Conservation (phyloP, 2,888 invertebrate genomes). For the Scaptomyza flava region DNA sequence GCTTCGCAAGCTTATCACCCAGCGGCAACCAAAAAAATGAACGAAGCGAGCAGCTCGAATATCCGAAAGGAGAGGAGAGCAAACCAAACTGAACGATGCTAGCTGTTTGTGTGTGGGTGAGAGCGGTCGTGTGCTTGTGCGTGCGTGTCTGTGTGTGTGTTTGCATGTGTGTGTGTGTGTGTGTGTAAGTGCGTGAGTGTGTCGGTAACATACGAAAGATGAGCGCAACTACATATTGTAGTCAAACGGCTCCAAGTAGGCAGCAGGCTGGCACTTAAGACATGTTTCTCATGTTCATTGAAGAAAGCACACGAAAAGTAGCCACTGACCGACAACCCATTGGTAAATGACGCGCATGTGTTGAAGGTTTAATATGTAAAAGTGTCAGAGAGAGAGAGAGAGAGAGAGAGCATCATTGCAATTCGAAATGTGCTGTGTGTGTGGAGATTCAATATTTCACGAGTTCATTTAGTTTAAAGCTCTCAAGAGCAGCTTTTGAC, state of each 20-base stretch:
- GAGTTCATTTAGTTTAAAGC: neutral
- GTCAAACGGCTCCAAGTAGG: slow-evolving; percentile 43
- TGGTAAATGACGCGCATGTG: slow-evolving; percentile 61
- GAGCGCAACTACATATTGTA: slow-evolving; percentile 55
- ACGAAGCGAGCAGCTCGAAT: slow-evolving; percentile 18
- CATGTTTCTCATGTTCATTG: slow-evolving; percentile 54
- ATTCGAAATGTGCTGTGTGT: neutral
- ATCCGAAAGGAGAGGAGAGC: slow-evolving; percentile 30
- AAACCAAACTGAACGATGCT: slow-evolving; percentile 29
- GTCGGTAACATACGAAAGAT: slow-evolving; percentile 31
- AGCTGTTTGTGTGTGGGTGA: neutral
- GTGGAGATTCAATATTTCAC: neutral
- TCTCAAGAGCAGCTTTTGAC: neutral
- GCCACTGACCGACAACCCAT: slow-evolving; percentile 31
- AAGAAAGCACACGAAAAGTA: slow-evolving; percentile 42
- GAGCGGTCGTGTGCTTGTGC: slow-evolving; percentile 15
- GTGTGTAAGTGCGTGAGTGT: slow-evolving; percentile 1
- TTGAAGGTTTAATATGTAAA: slow-evolving; percentile 46
- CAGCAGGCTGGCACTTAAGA: slow-evolving; percentile 47
- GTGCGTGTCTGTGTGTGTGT: slow-evolving; percentile 12
- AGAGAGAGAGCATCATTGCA: neutral
- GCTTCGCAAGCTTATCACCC: slow-evolving; percentile 52
- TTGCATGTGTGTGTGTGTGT: slow-evolving; percentile 21
- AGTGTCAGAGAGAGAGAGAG: neutral
- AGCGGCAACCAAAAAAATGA: slow-evolving; percentile 17